Evolutionary conservation across 2,888 invertebrate species (phyloP).

Genomic region (Drosophila silvestris): DNA sequence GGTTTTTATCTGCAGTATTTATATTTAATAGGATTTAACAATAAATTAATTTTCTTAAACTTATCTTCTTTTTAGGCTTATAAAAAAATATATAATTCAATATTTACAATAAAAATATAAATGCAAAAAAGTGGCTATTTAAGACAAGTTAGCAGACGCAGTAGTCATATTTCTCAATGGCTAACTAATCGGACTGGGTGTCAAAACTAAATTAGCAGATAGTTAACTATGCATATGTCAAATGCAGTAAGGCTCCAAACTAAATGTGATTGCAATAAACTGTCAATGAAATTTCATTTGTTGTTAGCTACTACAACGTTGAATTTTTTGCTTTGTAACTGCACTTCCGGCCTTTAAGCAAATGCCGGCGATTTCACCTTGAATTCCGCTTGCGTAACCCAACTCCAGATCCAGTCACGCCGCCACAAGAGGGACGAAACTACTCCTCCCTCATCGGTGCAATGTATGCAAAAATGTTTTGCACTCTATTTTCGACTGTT

Average conservation of each 20-base stretch:
- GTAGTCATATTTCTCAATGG: background rate
- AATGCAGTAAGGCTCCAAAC: constrained; percentile 38
- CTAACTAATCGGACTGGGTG: constrained; percentile 11
- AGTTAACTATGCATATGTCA: background rate
- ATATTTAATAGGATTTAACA: background rate
- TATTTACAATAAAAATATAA: background rate
- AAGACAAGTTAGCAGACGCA: background rate
- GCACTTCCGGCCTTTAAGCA: constrained; percentile 49
- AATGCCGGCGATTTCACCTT: constrained; percentile 71
- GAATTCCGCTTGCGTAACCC: constrained; percentile 64
- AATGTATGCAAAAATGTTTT: constrained; percentile 60
- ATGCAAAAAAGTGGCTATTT: background rate
- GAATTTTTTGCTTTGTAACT: constrained; percentile 3
- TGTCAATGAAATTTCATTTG: constrained; percentile 43
- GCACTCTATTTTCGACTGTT: constrained; percentile 52
- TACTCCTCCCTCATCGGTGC: constrained; percentile 3
- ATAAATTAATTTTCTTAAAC: background rate
- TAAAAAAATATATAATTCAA: background rate
- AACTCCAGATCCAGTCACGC: constrained; percentile 35
- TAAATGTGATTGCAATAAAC: constrained; percentile 52
- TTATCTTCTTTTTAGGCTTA: background rate
- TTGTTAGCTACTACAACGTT: constrained; percentile 23
- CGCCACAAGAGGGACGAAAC: constrained; percentile 1
- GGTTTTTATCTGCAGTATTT: background rate
- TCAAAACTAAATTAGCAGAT: constrained; percentile 4